Evolutionary conservation across 2,797 vertebrate species (phyloP), one percentile per base, ranked within the genome.

Genomic region (Tiaroga cobitis): DNA sequence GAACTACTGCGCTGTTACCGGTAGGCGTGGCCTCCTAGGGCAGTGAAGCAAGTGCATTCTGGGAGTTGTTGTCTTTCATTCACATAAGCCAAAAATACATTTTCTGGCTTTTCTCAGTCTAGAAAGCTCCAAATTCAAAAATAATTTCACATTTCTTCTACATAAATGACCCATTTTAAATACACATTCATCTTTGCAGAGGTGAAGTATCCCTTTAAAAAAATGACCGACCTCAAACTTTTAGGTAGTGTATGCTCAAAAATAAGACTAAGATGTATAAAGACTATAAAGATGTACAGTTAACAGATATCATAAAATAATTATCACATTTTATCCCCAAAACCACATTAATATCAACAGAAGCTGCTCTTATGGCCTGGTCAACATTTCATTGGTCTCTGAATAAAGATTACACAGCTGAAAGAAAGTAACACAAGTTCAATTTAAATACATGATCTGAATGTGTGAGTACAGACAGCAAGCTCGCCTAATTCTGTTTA

Each of bases 401-500:
- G 19, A 61, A 41, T 41, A 61, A 78, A 78, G 54, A 77, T 67
- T 8, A 67, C 63, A 68, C 2, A 13, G 67, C 67, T 21, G 67
- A 69, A 69, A 26, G 24, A 59, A 56, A 18, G 37, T 61, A 37
- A 78, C 39, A 26, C 5, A 59, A 51, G 70, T 19, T 54, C 46
- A 76, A 37, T 24, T 77, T 61, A 77, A 65, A 51, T 39, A 51
- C 46, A 13, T 43, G 18, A 78, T 11, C n/a, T 26, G 15, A 61
- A 39, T 34, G 32, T 56, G 51, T 0, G 26, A 1, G 43, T 43
- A 32, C 24, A 73, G 29, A 49, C 5, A 0, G 15, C 54, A 37
- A 74, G 39, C 37, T 72, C 7, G 4, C 46, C 19, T 61, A 61
- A 82, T 73, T 74, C 19, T 51, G 56, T 75, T 75, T 75, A 41